Evolutionary conservation across 2,113 vertebrate genomes (phyloP), one percentile per base, ranked within the genome.

Genomic region (Rhea americana): DNA sequence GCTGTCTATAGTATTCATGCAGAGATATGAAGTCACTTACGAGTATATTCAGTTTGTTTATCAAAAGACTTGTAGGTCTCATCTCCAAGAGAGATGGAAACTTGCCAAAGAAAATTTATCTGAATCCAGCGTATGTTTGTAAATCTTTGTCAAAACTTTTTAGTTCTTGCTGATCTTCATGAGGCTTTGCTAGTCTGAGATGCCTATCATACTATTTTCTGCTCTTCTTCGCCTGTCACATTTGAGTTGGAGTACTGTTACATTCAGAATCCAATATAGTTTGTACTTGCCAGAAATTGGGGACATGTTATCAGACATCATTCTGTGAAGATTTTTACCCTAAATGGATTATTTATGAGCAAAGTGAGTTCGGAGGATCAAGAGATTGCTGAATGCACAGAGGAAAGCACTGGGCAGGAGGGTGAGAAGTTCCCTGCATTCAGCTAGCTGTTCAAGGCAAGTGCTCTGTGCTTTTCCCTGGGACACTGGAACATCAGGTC

Each of bases 61-160:
- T 94, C 83, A 84, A 47, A 90, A 78, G 76, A 77, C 24, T 62
- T 72, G 6, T 26, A 63, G 66, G 48, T 45, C 66, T 76, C 12
- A 85, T 88, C 86, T 79, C 53, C 53, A 73, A 90, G 43, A 88
- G 21, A 87, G 73, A 47, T 48, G 19, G 30, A 70, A 25, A 58
- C 35, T 37, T 47, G 84, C 71, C 71, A 82, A 77, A 89, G 47
- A 61, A 85, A 87, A 53, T 80, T 59, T 75, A 2, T 90, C 66
- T 65, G 65, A 82, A 88, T 62, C 53, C 70, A 87, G 45, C 48
- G 37, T 21, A 45, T 70, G 8, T 91, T 84, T 70, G 19, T 67
- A 87, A 93, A 77, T 83, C 55, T 91, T 11, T 91, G 20, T 80
- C 43, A 72, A 72, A 56, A 72, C 85, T 87, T 72, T 81, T 71